Conservation (phyloP, 1,140 invertebrate species). For the Camponotus vicinus region DNA sequence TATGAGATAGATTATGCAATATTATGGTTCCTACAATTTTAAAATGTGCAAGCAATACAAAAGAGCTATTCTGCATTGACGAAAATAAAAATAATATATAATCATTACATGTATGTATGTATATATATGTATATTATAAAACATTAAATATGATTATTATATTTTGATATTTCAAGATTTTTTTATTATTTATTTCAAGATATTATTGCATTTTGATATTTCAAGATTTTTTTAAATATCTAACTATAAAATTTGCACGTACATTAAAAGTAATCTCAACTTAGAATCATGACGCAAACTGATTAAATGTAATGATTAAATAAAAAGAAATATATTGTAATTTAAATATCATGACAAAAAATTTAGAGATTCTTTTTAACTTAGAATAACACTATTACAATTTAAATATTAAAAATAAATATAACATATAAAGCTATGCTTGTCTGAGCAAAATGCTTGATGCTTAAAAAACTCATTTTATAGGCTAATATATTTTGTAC, state of each 20-base stretch:
- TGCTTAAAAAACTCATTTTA: too few species aligned
- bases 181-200: too few species aligned
- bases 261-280: neutral
- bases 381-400: neutral
- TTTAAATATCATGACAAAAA: neutral
- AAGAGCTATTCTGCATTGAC: neutral
- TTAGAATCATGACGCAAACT: neutral
- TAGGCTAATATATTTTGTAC: too few species aligned
- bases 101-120: neutral
- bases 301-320: neutral
- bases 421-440: neutral
- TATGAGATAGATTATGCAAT: constrained; percentile 1
- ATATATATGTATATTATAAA: too few species aligned
- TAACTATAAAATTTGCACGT: neutral
- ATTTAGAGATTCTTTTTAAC: neutral
- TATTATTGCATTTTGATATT: neutral
- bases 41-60: neutral
- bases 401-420: neutral
- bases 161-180: neutral
- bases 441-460: too few species aligned
- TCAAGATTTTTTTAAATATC: neutral
- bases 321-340: neutral
- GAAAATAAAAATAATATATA: neutral
- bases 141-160: neutral
- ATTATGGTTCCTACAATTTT: neutral